These are phyloP conservation scores for Dicycla oo DNA, from an alignment of 2,888 invertebrate species.

Conservation along the genomic window DNA sequence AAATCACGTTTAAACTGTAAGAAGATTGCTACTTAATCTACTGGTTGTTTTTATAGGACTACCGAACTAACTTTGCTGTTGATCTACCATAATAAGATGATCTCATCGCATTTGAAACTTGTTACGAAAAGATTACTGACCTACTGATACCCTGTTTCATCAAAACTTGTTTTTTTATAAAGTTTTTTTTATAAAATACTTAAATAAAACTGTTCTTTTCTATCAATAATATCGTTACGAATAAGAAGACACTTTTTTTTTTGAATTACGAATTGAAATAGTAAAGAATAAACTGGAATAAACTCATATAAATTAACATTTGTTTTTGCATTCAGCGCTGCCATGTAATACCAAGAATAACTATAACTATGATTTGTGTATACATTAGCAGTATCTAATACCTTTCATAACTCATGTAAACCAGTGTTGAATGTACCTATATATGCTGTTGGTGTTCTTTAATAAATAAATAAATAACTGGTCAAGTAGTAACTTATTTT, in stretches of 20 bases:
- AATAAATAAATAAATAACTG: too few species aligned
- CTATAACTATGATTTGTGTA: too few species aligned
- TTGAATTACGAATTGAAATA: neutral
- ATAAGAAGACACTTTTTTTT: neutral
- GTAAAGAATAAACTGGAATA: neutral
- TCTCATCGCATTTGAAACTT: neutral
- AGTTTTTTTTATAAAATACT: neutral
- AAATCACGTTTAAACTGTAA: conserved; percentile 22
- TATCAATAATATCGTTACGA: neutral
- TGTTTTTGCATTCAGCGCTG: neutral
- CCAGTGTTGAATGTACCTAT: too few species aligned
- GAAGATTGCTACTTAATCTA: conserved; percentile 26
- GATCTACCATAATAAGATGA: neutral
- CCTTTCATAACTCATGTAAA: too few species aligned
- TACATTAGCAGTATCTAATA: too few species aligned
- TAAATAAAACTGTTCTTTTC: neutral
- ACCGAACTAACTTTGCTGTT: neutral
- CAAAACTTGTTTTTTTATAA: neutral
- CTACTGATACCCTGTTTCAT: neutral
- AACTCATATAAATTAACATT: neutral
- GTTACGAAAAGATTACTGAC: neutral
- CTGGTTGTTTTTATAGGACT: conserved; percentile 1
- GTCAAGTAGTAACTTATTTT: neutral
- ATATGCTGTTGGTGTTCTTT: too few species aligned
- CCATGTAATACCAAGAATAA: neutral